Percentiles rank a stretch among this genome's conserved stretches.
Evolutionary conservation across 2,797 vertebrate species (phyloP).

Genomic region (Acropternis orthonyx): DNA sequence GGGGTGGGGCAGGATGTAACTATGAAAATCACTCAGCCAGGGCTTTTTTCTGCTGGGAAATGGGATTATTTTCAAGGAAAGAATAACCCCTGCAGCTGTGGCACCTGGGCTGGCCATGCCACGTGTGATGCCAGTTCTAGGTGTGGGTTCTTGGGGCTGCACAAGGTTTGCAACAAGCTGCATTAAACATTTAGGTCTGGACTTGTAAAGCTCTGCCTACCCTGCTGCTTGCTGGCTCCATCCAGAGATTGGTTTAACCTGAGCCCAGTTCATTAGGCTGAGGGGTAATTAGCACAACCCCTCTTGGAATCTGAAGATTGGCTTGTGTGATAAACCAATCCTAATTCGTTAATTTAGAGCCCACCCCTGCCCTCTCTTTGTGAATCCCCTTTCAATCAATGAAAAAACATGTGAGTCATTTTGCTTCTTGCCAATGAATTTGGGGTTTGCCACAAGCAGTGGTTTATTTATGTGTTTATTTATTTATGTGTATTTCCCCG

Average conservation of each 20-base stretch:
- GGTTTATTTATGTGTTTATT: not conserved
- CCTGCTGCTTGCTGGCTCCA: not conserved
- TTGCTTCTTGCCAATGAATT: not conserved
- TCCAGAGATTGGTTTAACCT: not conserved
- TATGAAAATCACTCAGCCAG: not conserved
- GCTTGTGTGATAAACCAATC: not conserved
- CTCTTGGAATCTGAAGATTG: not conserved
- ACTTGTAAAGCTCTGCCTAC: not conserved
- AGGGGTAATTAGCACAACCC: not conserved
- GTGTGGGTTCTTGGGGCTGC: not conserved
- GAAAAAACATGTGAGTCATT: not conserved
- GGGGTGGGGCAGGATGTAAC: not conserved
- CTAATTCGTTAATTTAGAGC: not conserved
- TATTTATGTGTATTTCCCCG: not conserved
- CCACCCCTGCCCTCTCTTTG: not conserved
- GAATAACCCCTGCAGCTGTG: not conserved
- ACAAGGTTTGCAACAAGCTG: not conserved
- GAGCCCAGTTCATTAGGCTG: not conserved
- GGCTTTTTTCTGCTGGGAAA: not conserved
- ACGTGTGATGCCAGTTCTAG: accelerated
- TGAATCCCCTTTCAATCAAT: not conserved
- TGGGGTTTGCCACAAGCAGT: not conserved
- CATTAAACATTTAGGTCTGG: not conserved
- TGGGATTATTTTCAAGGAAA: not conserved
- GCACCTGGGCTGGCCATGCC: not conserved